A percentile compares a stretch with the other conserved stretches of the same genome.
These are phyloP conservation scores for Phytoseiulus persimilis DNA, from an alignment of 2,888 invertebrate genomes.

Conservation along the genomic window DNA sequence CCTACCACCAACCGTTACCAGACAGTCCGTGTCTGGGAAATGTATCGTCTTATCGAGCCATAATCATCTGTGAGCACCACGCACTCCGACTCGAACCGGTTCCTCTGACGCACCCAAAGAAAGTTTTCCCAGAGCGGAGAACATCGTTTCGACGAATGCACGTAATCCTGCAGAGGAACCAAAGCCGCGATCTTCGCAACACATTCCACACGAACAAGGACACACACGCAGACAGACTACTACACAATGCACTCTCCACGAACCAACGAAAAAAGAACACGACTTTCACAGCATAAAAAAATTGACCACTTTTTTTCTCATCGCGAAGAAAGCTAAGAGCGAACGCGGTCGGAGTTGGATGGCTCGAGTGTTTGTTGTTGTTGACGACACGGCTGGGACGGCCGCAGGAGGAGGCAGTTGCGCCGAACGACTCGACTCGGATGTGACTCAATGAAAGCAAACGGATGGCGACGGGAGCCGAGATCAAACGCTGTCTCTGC, in stretches of 20 bases:
- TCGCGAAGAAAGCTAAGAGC: conserved; percentile 20
- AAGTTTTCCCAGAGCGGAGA: not conserved
- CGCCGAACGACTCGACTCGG: too few relatives aligned
- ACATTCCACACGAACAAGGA: not conserved
- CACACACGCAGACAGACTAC: not conserved
- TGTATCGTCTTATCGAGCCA: not conserved
- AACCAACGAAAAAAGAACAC: not conserved
- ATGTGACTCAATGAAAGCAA: too few relatives aligned
- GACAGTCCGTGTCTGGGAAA: not conserved
- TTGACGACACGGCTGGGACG: not conserved
- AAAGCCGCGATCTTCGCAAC: not conserved
- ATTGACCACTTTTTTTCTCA: not conserved
- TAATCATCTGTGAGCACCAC: not conserved
- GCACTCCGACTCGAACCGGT: not conserved
- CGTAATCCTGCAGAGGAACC: not conserved
- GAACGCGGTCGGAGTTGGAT: conserved; percentile 31
- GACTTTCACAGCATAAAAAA: not conserved
- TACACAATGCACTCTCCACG: not conserved
- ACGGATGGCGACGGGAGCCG: not conserved
- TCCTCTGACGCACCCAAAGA: not conserved
- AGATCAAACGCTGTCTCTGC: too few relatives aligned
- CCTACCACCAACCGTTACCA: not conserved
- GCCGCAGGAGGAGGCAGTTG: not conserved
- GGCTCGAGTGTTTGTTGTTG: not conserved
- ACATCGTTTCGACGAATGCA: not conserved